These are phyloP conservation scores for Eclectus roratus DNA, from an alignment of 2,113 vertebrate genomes.

Conservation along the genomic window DNA sequence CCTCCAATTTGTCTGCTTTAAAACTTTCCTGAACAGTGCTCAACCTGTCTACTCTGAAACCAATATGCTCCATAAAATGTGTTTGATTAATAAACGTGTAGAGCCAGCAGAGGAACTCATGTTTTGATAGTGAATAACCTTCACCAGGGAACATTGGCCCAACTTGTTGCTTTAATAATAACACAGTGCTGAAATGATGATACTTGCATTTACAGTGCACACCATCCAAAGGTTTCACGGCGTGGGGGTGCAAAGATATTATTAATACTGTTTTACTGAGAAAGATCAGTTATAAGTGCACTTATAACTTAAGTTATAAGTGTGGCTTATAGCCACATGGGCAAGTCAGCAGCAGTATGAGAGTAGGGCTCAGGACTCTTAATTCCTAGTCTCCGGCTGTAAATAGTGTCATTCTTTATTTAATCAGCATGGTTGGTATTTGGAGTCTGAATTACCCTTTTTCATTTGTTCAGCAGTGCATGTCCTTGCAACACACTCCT, in stretches of 20 bases:
- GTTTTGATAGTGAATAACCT: constrained; percentile 25
- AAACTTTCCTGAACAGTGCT: background rate
- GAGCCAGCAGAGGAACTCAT: background rate
- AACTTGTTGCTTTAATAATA: constrained; percentile 8
- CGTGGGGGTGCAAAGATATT: background rate
- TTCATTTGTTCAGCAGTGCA: background rate
- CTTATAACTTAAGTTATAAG: background rate
- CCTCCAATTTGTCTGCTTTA: background rate
- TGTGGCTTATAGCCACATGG: background rate
- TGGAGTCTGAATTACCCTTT: background rate
- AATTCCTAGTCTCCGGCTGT: background rate
- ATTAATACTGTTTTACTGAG: background rate
- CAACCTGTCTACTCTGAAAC: background rate
- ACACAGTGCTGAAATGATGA: background rate
- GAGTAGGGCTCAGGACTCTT: background rate
- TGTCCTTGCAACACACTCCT: background rate
- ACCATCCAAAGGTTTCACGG: background rate
- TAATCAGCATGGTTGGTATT: constrained; percentile 4
- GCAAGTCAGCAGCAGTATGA: background rate
- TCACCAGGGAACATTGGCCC: background rate
- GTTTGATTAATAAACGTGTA: background rate
- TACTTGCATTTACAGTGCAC: background rate
- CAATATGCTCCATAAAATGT: background rate
- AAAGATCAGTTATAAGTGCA: background rate
- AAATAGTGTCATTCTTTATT: constrained; percentile 9